Evolutionary conservation across 2,797 vertebrate species (phyloP).

Genomic region (Notoglanidium macrostoma): DNA sequence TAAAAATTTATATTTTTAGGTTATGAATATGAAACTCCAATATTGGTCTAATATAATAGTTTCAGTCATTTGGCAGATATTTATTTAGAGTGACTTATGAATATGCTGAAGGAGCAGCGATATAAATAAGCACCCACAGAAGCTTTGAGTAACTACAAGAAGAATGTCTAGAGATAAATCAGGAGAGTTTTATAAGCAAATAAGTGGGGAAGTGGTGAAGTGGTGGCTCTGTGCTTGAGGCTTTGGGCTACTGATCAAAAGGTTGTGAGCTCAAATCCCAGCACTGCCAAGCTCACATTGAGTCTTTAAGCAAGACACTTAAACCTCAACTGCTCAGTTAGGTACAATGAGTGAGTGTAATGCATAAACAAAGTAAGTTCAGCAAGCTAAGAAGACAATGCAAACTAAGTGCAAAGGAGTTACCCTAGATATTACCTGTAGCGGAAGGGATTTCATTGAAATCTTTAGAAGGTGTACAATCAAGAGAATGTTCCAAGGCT

Average conservation of each 20-base stretch:
- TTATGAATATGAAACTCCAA: neutral
- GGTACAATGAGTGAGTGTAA: neutral
- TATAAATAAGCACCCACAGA: neutral
- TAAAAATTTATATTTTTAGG: neutral
- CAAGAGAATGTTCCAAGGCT: neutral
- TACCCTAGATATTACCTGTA: neutral
- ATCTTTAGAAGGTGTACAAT: neutral
- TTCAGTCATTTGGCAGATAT: neutral
- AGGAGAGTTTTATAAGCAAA: neutral
- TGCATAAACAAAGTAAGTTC: neutral
- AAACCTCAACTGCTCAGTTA: neutral
- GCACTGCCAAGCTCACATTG: neutral
- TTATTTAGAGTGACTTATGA: neutral
- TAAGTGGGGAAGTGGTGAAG: neutral
- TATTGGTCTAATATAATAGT: neutral
- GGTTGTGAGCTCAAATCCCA: neutral
- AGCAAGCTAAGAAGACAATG: neutral
- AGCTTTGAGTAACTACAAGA: no score
- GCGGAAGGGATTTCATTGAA: neutral
- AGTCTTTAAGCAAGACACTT: neutral
- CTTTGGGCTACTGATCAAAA: neutral
- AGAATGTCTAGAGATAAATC: neutral
- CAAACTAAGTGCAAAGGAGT: neutral
- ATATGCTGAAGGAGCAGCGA: neutral
- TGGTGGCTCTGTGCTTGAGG: neutral